Base-by-base conservation (phyloP, 2,113 vertebrate species). In the Tupaia tana region DNA sequence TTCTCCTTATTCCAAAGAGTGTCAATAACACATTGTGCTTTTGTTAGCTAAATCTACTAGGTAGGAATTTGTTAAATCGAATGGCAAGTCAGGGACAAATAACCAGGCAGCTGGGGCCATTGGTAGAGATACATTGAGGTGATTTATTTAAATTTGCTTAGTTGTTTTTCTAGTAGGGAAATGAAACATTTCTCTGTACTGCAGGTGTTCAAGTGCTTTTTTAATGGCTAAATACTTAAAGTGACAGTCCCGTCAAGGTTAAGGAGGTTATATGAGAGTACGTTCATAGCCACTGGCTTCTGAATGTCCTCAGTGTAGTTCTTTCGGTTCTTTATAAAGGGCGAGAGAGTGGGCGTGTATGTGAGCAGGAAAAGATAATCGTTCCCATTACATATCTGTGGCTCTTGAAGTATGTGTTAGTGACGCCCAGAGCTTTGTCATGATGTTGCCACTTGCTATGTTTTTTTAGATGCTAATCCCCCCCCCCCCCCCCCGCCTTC, bases 91-190 rank as follows among this genome's bases (percentile, higher is more conserved):
- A 64, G 94, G 94, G 66, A 95, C 71, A 85, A 87, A 97, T 96
- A 97, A 95, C 86, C 66, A 95, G 87, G 85, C 94, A 96, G 59
- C 90, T 63, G 96, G 96, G 94, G 77, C 81, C 96, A 94, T 90
- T 95, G 97, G 75, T 96, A 73, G 81, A 95, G 86, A 82, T 96
- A 81, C 86, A 95, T 24, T 24, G 92, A 95, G 90, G 87, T 90
- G 18, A 91, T 97, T 97, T 97, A 91, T 96, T 97, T 98, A 98
- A 97, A 97, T 97, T 84, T 92, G 94, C 94, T 94, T 94, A 85
- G 93, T 94, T 93, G 81, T 95, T 98, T 97, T 97, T 98, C 88
- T 93, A 93, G 94, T 86, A 96, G 94, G 85, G 80, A 98, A 97
- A 98, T 96, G 34, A 71, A 96, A 93, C 61, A 81, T 85, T 91